phyloP scores from a whole-genome alignment of 23 tunicate species.

The Corella eumyota region DNA sequence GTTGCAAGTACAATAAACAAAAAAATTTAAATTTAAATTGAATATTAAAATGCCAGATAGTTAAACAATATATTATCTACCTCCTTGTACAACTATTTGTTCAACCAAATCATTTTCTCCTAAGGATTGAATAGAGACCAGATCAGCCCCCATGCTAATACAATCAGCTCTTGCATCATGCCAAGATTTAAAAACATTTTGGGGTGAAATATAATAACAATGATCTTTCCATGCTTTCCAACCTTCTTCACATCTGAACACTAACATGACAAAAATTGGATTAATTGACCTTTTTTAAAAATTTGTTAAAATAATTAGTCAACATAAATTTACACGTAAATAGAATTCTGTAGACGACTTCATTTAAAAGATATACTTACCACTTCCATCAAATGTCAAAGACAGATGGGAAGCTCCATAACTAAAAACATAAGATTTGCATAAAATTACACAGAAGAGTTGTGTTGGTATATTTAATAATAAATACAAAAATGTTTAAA shows the following conservation, averaged over 20 bases:
- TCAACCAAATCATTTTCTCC: conserved; percentile 70
- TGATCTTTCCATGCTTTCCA: conserved; percentile 85
- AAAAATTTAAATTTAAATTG: neutral
- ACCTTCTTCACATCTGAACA: conserved; percentile 58
- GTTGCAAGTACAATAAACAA: neutral
- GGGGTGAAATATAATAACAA: conserved; percentile 65
- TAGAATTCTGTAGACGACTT: neutral
- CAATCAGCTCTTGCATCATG: conserved; percentile 73
- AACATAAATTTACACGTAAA: neutral
- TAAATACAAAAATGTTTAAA: neutral
- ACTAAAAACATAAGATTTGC: conserved; percentile 13
- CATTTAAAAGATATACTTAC: no score
- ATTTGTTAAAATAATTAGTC: neutral
- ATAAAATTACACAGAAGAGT: neutral
- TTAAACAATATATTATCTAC: conserved; percentile 18
- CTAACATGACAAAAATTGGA: conserved; percentile 6
- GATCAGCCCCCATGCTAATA: conserved; percentile 49
- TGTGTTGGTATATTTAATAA: neutral
- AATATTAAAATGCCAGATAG: neutral
- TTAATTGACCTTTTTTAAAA: neutral
- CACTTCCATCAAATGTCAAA: conserved; percentile 39
- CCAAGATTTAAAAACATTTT: conserved; percentile 45
- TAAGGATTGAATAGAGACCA: conserved; percentile 33
- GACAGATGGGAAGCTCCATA: conserved; percentile 27
- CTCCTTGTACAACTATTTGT: conserved; percentile 13